Percentiles rank a stretch among this genome's conserved stretches.
Conservation (phyloP, 2,113 vertebrate species). For the Heterotis niloticus region DNA sequence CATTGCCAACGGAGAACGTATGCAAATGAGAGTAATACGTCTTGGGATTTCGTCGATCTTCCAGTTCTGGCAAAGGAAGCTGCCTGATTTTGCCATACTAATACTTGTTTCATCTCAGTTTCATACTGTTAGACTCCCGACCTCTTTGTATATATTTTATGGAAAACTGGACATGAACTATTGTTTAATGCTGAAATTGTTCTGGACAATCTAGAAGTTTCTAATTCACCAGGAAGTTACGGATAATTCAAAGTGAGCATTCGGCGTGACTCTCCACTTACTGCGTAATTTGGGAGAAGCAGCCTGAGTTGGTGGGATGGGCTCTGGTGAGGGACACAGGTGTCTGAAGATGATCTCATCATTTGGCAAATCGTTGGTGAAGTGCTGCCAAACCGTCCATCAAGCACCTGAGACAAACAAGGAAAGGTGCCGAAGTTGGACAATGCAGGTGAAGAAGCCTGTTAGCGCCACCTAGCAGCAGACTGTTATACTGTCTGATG, state of each 20-base stretch:
- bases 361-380: neutral
- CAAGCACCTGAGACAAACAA: neutral
- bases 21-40: neutral
- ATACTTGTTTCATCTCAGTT: too few species aligned
- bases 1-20: neutral
- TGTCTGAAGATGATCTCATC: neutral
- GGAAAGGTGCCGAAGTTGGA: neutral
- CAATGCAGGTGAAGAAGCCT: slow-evolving; percentile 3
- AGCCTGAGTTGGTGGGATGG: neutral
- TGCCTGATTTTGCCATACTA: too few species aligned
- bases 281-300: neutral
- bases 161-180: too few species aligned
- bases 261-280: slow-evolving; percentile 2
- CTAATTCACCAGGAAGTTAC: too few species aligned
- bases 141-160: too few species aligned
- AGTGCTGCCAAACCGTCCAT: slow-evolving; percentile 9
- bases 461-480: slow-evolving; percentile 53
- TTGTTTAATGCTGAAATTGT: neutral
- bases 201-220: too few species aligned
- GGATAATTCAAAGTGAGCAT: too few species aligned
- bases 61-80: neutral
- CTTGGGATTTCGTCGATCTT: neutral
- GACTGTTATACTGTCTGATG: slow-evolving; percentile 54
- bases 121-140: neutral
- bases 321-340: neutral